phyloP scores from a whole-genome alignment of 1,140 invertebrate species.

The Cylas formicarius region DNA sequence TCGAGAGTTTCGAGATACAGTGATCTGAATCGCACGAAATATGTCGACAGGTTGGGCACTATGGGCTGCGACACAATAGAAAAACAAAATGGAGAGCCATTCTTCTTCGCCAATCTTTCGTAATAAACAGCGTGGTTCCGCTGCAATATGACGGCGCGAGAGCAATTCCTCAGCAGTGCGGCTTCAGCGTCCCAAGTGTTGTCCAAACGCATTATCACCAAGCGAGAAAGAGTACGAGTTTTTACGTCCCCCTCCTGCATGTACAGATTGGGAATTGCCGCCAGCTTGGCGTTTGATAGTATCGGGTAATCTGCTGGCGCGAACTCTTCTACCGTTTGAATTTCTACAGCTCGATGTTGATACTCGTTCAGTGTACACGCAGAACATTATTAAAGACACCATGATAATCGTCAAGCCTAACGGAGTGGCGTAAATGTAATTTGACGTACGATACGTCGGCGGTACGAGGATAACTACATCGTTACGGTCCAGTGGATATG shows the following conservation, averaged over 20 bases:
- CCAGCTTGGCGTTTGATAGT: too few species aligned
- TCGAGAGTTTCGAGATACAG: constrained; percentile 4
- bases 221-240: not conserved
- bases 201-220: not conserved
- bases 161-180: not conserved
- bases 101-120: not conserved
- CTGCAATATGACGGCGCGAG: constrained; percentile 10
- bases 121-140: constrained; percentile 1
- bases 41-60: constrained; percentile 13
- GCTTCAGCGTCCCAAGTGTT: not conserved
- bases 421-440: not conserved
- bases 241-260: not conserved
- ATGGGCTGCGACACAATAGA: constrained; percentile 5
- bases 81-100: constrained; percentile 5
- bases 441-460: not conserved
- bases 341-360: too few species aligned
- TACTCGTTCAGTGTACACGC: not conserved
- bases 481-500: constrained; percentile 12
- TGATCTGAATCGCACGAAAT: constrained; percentile 8
- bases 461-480: constrained; percentile 14
- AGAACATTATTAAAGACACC: not conserved
- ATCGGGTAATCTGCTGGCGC: constrained; percentile 2
- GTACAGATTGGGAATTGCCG: too few species aligned
- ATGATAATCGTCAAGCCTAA: not conserved
- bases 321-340: constrained; percentile 12